These are phyloP conservation scores for Eulemur mongoz DNA, from an alignment of 2,797 vertebrate species.

Conservation along the genomic window DNA sequence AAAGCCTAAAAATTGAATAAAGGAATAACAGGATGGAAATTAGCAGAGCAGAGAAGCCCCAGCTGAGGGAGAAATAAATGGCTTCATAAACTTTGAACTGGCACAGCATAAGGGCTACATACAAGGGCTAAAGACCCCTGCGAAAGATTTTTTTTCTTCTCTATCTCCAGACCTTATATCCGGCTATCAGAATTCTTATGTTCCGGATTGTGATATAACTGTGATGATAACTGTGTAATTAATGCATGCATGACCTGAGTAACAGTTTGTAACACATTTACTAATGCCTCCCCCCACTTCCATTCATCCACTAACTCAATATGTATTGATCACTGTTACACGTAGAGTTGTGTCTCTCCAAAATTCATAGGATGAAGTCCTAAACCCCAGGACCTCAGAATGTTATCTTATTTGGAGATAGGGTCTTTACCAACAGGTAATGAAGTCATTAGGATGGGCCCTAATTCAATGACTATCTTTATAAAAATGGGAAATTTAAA, in stretches of 20 bases:
- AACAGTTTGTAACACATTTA: background rate
- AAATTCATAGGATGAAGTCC: background rate
- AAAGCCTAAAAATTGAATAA: slow-evolving; percentile 19
- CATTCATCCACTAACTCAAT: background rate
- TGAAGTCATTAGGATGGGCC: background rate
- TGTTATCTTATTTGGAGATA: background rate
- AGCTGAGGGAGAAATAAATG: slow-evolving; percentile 55
- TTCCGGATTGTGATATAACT: background rate
- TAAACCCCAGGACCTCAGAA: background rate
- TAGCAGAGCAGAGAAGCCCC: slow-evolving; percentile 31
- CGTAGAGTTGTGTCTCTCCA: background rate
- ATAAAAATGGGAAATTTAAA: background rate
- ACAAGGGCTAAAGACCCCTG: background rate
- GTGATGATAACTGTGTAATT: background rate
- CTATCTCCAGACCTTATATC: background rate
- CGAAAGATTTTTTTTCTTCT: background rate
- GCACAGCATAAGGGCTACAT: background rate
- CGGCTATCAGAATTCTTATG: background rate
- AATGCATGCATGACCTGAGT: background rate
- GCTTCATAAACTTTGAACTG: slow-evolving; percentile 45
- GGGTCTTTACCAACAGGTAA: background rate
- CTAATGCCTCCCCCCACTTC: background rate
- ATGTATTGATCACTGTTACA: background rate
- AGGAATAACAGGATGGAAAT: slow-evolving; percentile 47
- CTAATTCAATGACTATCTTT: background rate